A percentile compares a stretch with the other conserved stretches of the same genome.
Conservation (phyloP, 2,888 invertebrate species). For the Pasiphila rectangulata region DNA sequence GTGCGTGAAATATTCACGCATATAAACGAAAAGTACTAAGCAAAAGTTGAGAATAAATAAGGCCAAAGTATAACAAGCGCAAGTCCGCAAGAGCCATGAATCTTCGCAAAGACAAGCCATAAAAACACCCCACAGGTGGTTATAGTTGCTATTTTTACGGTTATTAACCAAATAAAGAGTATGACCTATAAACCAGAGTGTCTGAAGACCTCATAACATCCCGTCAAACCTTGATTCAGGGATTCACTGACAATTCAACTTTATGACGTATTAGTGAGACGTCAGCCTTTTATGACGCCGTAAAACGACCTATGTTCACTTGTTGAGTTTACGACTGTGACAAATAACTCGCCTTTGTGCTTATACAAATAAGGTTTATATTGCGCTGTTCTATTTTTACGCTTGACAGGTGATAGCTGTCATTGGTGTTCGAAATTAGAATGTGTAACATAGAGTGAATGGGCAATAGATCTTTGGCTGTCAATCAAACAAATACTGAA, state of each 20-base stretch:
- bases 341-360: slow-evolving; percentile 31
- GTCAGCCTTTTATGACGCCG: slow-evolving; percentile 63
- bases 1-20: too few relatives aligned
- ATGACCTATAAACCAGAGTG: slow-evolving; percentile 41
- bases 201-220: slow-evolving; percentile 39
- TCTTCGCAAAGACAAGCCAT: slow-evolving; percentile 16
- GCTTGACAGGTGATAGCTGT: slow-evolving; percentile 26
- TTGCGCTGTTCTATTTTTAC: slow-evolving; percentile 18
- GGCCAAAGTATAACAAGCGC: not conserved
- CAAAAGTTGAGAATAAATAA: too few relatives aligned
- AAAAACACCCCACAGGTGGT: slow-evolving; percentile 32
- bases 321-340: slow-evolving; percentile 61
- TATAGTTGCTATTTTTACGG: slow-evolving; percentile 44
- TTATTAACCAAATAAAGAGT: slow-evolving; percentile 52
- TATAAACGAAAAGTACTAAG: too few relatives aligned
- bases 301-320: slow-evolving; percentile 73
- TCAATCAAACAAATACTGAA: slow-evolving; percentile 17
- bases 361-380: slow-evolving; percentile 13
- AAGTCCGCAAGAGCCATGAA: slow-evolving; percentile 9
- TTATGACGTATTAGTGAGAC: slow-evolving; percentile 76
- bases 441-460: slow-evolving; percentile 21
- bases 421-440: slow-evolving; percentile 24
- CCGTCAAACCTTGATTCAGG: slow-evolving; percentile 39
- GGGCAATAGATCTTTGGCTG: slow-evolving; percentile 15
- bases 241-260: slow-evolving; percentile 41